Conservation (phyloP, 2,113 vertebrate species). For the Paramormyrops kingsleyae region DNA sequence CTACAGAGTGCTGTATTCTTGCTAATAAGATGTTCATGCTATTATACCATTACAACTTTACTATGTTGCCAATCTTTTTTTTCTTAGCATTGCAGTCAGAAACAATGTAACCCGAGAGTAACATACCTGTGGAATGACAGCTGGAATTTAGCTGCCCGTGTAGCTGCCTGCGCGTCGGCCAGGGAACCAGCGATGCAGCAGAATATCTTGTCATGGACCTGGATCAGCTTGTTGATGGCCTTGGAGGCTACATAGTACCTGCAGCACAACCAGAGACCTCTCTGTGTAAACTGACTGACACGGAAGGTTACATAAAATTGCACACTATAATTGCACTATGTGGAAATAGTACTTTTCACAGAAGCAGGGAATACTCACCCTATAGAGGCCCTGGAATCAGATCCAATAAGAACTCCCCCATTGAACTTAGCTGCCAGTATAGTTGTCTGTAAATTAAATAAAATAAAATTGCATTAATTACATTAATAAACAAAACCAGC, state of each 20-base stretch:
- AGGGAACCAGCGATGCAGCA: slow-evolving; percentile 62
- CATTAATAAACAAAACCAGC: neutral
- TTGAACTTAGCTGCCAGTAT: slow-evolving; percentile 76
- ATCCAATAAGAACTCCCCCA: slow-evolving; percentile 76
- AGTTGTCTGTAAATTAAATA: slow-evolving; percentile 63
- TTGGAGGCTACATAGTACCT: slow-evolving; percentile 53
- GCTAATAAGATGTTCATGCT: neutral
- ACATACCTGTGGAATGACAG: slow-evolving; percentile 58
- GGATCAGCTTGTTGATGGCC: slow-evolving; percentile 64
- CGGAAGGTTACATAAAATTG: neutral
- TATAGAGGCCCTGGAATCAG: slow-evolving; percentile 75
- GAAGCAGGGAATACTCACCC: slow-evolving; percentile 59
- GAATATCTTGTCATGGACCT: slow-evolving; percentile 61
- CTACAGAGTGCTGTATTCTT: neutral
- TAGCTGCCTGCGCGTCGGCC: slow-evolving; percentile 58
- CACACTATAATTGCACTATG: neutral
- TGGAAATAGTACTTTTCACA: neutral
- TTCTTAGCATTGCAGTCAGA: neutral
- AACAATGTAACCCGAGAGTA: neutral
- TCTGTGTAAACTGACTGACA: neutral
- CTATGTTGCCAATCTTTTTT: neutral
- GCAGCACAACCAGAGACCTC: neutral
- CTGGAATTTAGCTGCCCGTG: slow-evolving; percentile 53
- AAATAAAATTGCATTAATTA: neutral
- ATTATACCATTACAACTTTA: neutral